A percentile compares a stretch with the other conserved stretches of the same genome.
These are phyloP conservation scores for Accipiter virgatus DNA, from an alignment of 2,113 vertebrate genomes.

Conservation along the genomic window DNA sequence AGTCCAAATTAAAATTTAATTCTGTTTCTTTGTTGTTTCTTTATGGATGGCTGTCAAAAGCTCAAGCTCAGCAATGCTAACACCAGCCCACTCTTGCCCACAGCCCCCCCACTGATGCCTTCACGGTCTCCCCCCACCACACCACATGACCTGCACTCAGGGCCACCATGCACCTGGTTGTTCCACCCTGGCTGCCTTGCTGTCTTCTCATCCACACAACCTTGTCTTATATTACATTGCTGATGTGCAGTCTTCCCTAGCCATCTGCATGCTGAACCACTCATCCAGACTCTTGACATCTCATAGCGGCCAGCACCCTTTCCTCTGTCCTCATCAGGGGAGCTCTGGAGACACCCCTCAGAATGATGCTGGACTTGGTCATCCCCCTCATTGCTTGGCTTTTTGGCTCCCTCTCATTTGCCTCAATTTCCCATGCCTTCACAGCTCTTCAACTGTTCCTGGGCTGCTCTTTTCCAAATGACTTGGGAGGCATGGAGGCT, in stretches of 20 bases:
- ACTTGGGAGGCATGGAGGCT: background rate
- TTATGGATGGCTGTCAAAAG: background rate
- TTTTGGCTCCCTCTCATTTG: background rate
- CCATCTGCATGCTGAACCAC: background rate
- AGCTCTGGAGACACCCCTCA: background rate
- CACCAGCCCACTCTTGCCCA: background rate
- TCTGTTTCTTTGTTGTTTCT: background rate
- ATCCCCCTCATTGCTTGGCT: background rate
- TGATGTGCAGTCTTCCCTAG: background rate
- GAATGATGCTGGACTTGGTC: background rate
- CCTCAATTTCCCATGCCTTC: background rate
- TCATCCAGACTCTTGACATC: background rate
- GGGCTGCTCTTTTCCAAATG: background rate
- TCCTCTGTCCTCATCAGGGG: fast-evolving
- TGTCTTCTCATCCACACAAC: background rate
- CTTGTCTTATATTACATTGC: background rate
- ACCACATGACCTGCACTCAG: background rate
- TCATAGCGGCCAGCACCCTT: background rate
- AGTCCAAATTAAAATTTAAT: background rate
- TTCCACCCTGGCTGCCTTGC: background rate
- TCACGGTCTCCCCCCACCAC: background rate
- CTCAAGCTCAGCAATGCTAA: background rate
- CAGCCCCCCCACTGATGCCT: background rate
- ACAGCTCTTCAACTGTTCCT: background rate
- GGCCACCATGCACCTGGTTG: background rate